Evolutionary conservation across 2,888 invertebrate species (phyloP).

Genomic region (Prosopocoilus inquinatus): DNA sequence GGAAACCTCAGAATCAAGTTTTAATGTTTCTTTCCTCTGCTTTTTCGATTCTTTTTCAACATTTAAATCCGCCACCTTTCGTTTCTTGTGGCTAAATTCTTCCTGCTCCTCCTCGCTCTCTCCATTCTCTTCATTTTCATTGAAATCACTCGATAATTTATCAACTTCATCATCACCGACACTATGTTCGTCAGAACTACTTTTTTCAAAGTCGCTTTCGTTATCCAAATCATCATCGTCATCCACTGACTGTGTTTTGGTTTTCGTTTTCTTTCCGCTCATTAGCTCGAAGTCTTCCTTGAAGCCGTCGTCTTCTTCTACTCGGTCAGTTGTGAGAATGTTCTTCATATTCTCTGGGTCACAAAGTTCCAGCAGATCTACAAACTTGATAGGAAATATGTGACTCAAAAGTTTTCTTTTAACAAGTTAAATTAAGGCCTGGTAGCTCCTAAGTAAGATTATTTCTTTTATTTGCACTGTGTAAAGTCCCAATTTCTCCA

Average conservation of each 20-base stretch:
- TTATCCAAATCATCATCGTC: conserved; percentile 27
- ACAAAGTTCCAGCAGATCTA: conserved; percentile 73
- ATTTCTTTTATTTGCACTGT: too few relatives aligned
- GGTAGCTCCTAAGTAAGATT: too few relatives aligned
- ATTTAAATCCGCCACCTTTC: conserved; percentile 13
- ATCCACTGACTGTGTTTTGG: conserved; percentile 17
- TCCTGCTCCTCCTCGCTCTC: conserved; percentile 17
- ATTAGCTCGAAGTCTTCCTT: conserved; percentile 62
- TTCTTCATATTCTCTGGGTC: conserved; percentile 64
- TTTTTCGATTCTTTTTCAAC: conserved; percentile 14
- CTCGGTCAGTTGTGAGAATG: conserved; percentile 60
- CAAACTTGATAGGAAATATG: conserved; percentile 20
- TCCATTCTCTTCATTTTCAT: conserved; percentile 10
- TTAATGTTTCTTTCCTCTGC: conserved; percentile 7
- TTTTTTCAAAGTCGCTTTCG: conserved; percentile 18
- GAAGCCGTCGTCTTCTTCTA: conserved; percentile 60
- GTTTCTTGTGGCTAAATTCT: conserved; percentile 23
- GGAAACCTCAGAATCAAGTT: conserved; percentile 8
- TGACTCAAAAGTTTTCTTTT: conserved; percentile 26
- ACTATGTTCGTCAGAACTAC: conserved; percentile 21
- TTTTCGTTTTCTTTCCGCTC: conserved; percentile 49
- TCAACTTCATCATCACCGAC: conserved; percentile 22
- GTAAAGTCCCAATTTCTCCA: too few relatives aligned
- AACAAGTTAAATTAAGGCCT: neutral
- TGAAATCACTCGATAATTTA: conserved; percentile 22